Percentiles rank a stretch among this genome's conserved stretches.
phyloP scores from a whole-genome alignment of 2,888 invertebrate species.

The Cheilosia vulpina region DNA sequence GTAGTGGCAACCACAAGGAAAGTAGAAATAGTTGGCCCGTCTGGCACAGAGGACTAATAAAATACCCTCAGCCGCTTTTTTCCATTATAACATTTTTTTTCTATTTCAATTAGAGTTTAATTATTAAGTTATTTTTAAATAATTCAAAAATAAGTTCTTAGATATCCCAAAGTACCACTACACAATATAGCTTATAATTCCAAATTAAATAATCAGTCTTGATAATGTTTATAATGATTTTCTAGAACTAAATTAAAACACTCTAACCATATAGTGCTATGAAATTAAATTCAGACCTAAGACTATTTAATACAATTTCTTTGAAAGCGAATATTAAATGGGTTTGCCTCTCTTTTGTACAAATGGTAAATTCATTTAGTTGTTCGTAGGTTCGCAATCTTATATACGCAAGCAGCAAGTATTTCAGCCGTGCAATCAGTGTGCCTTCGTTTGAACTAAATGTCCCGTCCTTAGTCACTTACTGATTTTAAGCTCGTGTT shows the following conservation, averaged over 20 bases:
- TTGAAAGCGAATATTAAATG: neutral
- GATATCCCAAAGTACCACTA: conserved; percentile 46
- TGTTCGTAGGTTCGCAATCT: conserved; percentile 57
- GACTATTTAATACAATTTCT: conserved; percentile 31
- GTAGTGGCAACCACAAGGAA: no score
- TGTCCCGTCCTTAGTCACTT: neutral
- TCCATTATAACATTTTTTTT: neutral
- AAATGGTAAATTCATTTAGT: conserved; percentile 57
- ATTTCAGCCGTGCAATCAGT: no score
- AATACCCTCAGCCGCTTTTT: conserved; percentile 13
- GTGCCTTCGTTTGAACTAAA: neutral
- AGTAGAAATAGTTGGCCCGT: no score
- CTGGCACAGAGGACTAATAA: no score
- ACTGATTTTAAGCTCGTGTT: conserved; percentile 46
- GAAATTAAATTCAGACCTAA: conserved; percentile 46
- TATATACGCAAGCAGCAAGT: conserved; percentile 42
- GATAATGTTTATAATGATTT: conserved; percentile 65
- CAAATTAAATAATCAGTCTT: conserved; percentile 75
- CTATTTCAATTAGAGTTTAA: conserved; percentile 27
- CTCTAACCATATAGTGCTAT: conserved; percentile 17
- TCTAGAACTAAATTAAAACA: conserved; percentile 18
- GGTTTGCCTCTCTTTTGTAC: conserved; percentile 40
- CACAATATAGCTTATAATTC: conserved; percentile 68
- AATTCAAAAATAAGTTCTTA: conserved; percentile 23
- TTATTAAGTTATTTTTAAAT: conserved; percentile 5